A percentile compares a stretch with the other conserved stretches of the same genome.
Conservation (phyloP, 1,140 invertebrate genomes). For the Dreissena polymorpha region DNA sequence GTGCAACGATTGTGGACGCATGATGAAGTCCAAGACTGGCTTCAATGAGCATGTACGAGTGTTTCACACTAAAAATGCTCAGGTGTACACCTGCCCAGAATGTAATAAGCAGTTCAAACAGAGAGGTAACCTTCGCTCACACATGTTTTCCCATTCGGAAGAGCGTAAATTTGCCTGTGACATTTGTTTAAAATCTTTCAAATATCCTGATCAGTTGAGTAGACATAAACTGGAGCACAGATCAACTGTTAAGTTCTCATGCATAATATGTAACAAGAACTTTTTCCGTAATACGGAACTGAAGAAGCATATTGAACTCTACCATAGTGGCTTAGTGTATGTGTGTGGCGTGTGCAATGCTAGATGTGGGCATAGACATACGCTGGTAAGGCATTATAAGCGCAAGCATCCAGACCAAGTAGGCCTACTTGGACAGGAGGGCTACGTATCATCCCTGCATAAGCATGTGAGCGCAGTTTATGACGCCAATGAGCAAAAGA, state of each 20-base stretch:
- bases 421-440: slow-evolving; percentile 61
- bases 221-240: slow-evolving; percentile 79
- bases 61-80: slow-evolving; percentile 75
- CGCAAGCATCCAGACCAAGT: slow-evolving; percentile 76
- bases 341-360: slow-evolving; percentile 79
- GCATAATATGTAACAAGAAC: slow-evolving; percentile 78
- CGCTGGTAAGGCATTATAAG: slow-evolving; percentile 80
- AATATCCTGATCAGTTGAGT: slow-evolving; percentile 79
- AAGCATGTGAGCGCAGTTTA: slow-evolving; percentile 61
- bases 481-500: slow-evolving; percentile 45
- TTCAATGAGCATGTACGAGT: slow-evolving; percentile 79
- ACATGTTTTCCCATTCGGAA: slow-evolving; percentile 77
- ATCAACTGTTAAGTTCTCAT: slow-evolving; percentile 66
- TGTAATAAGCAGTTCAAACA: slow-evolving; percentile 81
- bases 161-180: slow-evolving; percentile 75
- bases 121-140: slow-evolving; percentile 80
- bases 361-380: slow-evolving; percentile 76
- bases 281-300: slow-evolving; percentile 80
- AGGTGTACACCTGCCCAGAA: slow-evolving; percentile 79
- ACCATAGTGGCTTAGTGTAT: slow-evolving; percentile 80
- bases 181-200: slow-evolving; percentile 76
- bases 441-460: slow-evolving; percentile 64
- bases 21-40: slow-evolving; percentile 81
- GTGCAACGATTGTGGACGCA: slow-evolving; percentile 79
- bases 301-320: slow-evolving; percentile 77